Conservation (phyloP, 2,888 invertebrate species). For the Diploptera punctata region DNA sequence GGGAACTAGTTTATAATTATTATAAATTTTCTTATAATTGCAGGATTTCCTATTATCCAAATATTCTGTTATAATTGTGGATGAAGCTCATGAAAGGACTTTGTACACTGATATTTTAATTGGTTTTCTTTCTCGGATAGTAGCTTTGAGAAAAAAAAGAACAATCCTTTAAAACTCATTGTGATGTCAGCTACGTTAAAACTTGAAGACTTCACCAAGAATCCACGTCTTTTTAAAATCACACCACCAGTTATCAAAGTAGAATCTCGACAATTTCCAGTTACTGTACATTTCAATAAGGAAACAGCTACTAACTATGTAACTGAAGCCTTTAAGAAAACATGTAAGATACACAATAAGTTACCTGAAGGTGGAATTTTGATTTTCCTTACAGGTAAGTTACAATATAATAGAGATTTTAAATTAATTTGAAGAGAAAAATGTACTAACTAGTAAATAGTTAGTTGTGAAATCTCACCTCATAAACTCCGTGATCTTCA, state of each 20-base stretch:
- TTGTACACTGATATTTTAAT: conserved; percentile 96
- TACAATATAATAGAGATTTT: too few species aligned
- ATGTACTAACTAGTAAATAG: too few species aligned
- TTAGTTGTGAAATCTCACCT: too few species aligned
- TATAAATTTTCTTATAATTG: too few species aligned
- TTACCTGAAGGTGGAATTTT: conserved; percentile 95
- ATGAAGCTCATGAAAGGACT: conserved; percentile 98
- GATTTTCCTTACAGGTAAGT: conserved; percentile 85
- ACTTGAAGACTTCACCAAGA: conserved; percentile 90
- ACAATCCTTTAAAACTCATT: conserved; percentile 85
- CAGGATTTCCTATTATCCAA: conserved; percentile 77
- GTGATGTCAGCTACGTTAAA: conserved; percentile 98
- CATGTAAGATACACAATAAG: conserved; percentile 88
- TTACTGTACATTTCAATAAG: conserved; percentile 94
- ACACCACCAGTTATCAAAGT: conserved; percentile 88
- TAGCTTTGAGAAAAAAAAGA: conserved; percentile 77
- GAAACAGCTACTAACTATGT: conserved; percentile 86
- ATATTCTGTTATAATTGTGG: conserved; percentile 94
- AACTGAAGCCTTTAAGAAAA: conserved; percentile 84
- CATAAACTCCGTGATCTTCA: too few species aligned
- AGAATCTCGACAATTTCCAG: conserved; percentile 93
- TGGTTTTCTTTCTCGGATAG: conserved; percentile 89
- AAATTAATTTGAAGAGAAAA: too few species aligned
- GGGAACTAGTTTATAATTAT: too few species aligned
- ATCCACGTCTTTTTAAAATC: conserved; percentile 78